Evolutionary conservation across 2,113 vertebrate genomes (phyloP), one percentile per base, ranked within the genome.

Genomic region (Cynoglossus semilaevis): DNA sequence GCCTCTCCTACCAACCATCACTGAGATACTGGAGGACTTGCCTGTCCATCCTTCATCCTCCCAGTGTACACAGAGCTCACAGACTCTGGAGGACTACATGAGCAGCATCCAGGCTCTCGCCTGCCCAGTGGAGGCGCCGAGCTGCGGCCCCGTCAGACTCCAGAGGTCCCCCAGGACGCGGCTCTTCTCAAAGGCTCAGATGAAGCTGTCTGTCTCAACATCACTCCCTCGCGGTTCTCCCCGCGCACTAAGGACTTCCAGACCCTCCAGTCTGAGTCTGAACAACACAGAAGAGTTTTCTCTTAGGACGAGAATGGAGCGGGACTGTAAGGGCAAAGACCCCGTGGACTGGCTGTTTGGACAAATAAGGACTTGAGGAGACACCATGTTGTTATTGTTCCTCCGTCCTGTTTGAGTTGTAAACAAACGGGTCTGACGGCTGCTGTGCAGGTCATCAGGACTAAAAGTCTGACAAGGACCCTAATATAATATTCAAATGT

Each of bases 341-440:
- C 90, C 90, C 0, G 35, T 92, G 8, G 91, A 92, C 81, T 92
- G 91, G 91, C 77, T 91, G 38, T 92, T 88, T 78, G 87, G 83
- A 12, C 88, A 91, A 57, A 84, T 80, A 54, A 67, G 82, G 57
- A 80, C 80, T 74, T 84, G 29, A 72, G 65, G 22, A 19, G 65
- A 36, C 52, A 62, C 11, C 3, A 13, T 17, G 1, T 22, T 64
- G 46, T 29, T 37, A 44, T 67, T 34, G 49, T 48, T 35, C 38
- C 14, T 53, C 71, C 41, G 16, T 52, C 42, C 36, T 43, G 58
- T n/a, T n/a, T 17, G 35, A 52, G 48, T 58, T 48, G 10, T 37
- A 55, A 8, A 53, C 38, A 61, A 46, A 41, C 17, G 53, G 53
- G 14, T 45, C 1, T 51, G 46, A 64, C 74, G 36, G 34, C 54